Base-by-base conservation (phyloP, 2,888 invertebrate genomes). In the Antheraea yamamai region DNA sequence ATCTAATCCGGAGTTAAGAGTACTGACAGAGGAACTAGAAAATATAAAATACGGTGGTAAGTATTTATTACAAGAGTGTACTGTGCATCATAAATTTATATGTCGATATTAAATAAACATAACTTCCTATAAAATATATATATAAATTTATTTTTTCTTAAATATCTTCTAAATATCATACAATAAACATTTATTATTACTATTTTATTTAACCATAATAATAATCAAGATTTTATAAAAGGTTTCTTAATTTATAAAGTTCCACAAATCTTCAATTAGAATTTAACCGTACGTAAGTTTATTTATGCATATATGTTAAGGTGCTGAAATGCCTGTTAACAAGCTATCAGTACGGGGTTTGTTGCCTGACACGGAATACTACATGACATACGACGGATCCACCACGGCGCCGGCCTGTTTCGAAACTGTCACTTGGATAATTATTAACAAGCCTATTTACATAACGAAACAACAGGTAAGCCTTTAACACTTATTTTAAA, bases 301-400 rank as follows among this genome's bases (percentile, higher is more conserved):
- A n/a, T 61, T 23, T 23, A 23, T 61, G 6, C 8, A 55, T 55
- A 23, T 75, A 61, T 30, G 52, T 58, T 51, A 52, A 98, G 98
- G 98, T 85, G 97, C 98, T 80, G 97, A 97, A 91, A 97, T 97
- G 91, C 97, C 97, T 79, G 96, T 99, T 79, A 97, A 97, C 89
- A 96, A 97, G 84, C 95, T 99, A 83, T 98, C 98, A 72, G 97
- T 99, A 74, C 96, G 97, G 74, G 98, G 98, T 51, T 95, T 99
- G 76, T 95, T 99, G 78, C 99, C 99, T 8, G 97, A 98, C 84
- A 99, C 99, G 72, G 97, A 98, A 88, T 98, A 98, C 95, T 99
- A 98, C 95, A 98, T 99, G 97, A 99, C 99, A 75, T 99, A 99
- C 92, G 99, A 99, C 87, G 99, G 99, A 73, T 99, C 99, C 70